Evolutionary conservation across 2,888 invertebrate species (phyloP).

Genomic region (Corythucha ciliata): DNA sequence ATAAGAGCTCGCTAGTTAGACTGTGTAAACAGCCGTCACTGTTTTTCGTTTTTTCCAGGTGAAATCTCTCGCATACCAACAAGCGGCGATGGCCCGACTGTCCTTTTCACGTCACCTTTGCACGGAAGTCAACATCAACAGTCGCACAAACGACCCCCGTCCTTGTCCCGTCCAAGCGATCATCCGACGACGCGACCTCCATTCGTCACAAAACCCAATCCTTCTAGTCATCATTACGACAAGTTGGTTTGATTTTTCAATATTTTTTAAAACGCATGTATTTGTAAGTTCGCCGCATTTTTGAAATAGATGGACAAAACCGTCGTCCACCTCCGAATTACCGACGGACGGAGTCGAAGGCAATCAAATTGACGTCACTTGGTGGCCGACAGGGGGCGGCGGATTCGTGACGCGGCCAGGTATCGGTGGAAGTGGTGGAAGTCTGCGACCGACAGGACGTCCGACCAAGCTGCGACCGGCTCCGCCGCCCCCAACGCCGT

Average conservation of each 20-base stretch:
- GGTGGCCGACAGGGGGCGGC: neutral
- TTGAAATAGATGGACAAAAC: slow-evolving; percentile 27
- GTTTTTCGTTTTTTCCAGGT: slow-evolving; percentile 10
- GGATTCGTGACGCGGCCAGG: slow-evolving; percentile 24
- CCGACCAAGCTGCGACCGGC: slow-evolving; percentile 29
- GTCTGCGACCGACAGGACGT: slow-evolving; percentile 12
- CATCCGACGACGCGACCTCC: slow-evolving; percentile 28
- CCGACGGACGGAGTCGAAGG: slow-evolving; percentile 21
- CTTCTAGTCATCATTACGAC: slow-evolving; percentile 30
- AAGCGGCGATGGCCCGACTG: slow-evolving; percentile 20
- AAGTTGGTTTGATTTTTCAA: slow-evolving; percentile 18
- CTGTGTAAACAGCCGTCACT: neutral
- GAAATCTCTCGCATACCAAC: slow-evolving; percentile 23
- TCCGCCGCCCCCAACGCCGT: slow-evolving; percentile 18
- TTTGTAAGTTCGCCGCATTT: too few relatives aligned
- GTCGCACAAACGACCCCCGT: slow-evolving; percentile 25
- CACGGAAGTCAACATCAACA: slow-evolving; percentile 6
- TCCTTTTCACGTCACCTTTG: slow-evolving; percentile 24
- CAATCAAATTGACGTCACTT: slow-evolving; percentile 27
- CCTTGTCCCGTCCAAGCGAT: slow-evolving; percentile 25
- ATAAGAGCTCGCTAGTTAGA: neutral
- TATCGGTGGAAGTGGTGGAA: too few relatives aligned
- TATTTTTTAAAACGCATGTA: neutral
- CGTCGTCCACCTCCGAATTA: slow-evolving; percentile 19
- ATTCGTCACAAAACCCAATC: slow-evolving; percentile 26